These are phyloP conservation scores for Brachionichthys hirsutus DNA, from an alignment of 2,113 vertebrate genomes.

Conservation along the genomic window DNA sequence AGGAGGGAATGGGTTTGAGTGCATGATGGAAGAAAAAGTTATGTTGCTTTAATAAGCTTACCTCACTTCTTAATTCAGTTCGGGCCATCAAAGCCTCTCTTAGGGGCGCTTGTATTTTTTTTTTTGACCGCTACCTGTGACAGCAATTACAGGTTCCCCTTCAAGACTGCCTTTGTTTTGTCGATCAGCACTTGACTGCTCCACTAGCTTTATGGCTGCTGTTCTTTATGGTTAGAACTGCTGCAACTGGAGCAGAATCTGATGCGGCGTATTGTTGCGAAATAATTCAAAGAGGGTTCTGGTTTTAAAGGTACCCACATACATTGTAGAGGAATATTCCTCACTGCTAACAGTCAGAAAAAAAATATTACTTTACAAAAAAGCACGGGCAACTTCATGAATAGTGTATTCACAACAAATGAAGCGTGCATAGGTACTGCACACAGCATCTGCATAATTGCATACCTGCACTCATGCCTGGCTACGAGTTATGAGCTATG, in stretches of 20 bases:
- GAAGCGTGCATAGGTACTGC: conserved; percentile 4
- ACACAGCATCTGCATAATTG: conserved; percentile 26
- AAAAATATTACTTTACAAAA: neutral
- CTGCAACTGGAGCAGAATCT: conserved; percentile 45
- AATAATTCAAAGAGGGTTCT: conserved; percentile 23
- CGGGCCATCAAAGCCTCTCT: conserved; percentile 62
- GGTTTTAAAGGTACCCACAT: conserved; percentile 29
- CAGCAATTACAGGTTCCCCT: conserved; percentile 72
- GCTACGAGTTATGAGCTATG: conserved; percentile 6
- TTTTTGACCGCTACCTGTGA: conserved; percentile 75
- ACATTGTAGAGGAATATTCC: conserved; percentile 14
- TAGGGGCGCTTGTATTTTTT: conserved; percentile 63
- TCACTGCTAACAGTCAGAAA: neutral
- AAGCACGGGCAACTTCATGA: conserved; percentile 21
- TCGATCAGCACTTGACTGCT: conserved; percentile 58
- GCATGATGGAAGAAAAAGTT: conserved; percentile 43
- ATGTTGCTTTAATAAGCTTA: conserved; percentile 70
- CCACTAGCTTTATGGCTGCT: too few species aligned
- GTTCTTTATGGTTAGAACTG: conserved; percentile 59
- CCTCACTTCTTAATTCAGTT: conserved; percentile 69
- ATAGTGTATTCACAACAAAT: conserved; percentile 42
- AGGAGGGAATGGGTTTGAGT: conserved; percentile 29
- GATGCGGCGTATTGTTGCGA: conserved; percentile 15
- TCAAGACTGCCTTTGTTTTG: conserved; percentile 70
- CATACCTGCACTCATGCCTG: conserved; percentile 23